Percentiles rank a stretch among this genome's conserved stretches.
phyloP scores from a whole-genome alignment of 2,113 vertebrate genomes.

The Corythaeola cristata region DNA sequence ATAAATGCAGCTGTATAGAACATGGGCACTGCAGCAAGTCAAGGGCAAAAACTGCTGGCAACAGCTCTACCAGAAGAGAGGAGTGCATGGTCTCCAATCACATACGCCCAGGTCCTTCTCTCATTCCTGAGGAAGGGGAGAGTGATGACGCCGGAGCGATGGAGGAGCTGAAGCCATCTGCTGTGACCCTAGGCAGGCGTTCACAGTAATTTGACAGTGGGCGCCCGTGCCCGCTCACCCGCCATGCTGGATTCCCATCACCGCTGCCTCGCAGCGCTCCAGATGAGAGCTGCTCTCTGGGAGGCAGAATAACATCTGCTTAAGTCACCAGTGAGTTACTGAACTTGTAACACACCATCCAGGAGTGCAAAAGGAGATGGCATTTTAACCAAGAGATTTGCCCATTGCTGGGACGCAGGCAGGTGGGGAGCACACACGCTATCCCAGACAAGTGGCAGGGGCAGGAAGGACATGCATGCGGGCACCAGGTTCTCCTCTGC shows the following conservation, averaged over 20 bases:
- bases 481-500: neutral
- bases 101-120: rapidly evolving
- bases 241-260: neutral
- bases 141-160: rapidly evolving
- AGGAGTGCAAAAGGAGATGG: neutral
- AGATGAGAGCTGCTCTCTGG: neutral
- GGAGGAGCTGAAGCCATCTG: neutral
- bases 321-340: neutral
- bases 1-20: neutral
- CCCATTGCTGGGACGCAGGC: neutral
- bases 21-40: neutral
- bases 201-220: neutral
- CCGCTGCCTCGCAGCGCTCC: neutral
- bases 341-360: neutral
- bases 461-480: neutral
- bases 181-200: rapidly evolving
- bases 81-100: neutral
- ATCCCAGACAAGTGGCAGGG: rapidly evolving
- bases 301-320: neutral
- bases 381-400: neutral
- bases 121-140: neutral
- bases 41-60: neutral
- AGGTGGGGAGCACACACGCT: neutral
- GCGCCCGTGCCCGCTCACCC: rapidly evolving
- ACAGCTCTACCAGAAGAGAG: neutral